Conservation (phyloP, 64 coral and sea anemone genomes). For the Montipora foliosa region DNA sequence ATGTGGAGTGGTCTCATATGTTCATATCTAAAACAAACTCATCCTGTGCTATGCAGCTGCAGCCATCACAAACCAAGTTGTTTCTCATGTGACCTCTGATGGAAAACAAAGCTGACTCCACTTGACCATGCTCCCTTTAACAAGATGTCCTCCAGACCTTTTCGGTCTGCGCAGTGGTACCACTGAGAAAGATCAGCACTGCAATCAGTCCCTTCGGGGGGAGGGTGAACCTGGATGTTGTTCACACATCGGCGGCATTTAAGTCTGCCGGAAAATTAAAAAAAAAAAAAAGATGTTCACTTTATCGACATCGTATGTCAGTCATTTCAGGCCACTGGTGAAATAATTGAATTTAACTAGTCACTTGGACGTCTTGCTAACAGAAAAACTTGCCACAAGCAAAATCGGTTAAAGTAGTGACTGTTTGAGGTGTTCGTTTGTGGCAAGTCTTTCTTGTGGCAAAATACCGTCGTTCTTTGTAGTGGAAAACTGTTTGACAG, state of each 20-base stretch:
- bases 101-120: slow-evolving; percentile 95
- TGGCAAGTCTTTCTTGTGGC: too few species aligned
- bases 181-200: slow-evolving; percentile 85
- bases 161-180: slow-evolving; percentile 88
- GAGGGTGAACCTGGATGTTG: slow-evolving; percentile 88
- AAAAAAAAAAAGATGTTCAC: neutral
- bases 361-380: too few species aligned
- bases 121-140: slow-evolving; percentile 90
- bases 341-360: too few species aligned
- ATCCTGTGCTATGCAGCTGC: neutral
- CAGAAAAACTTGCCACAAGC: too few species aligned
- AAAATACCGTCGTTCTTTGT: too few species aligned
- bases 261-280: slow-evolving; percentile 55
- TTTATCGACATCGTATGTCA: too few species aligned
- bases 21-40: too few species aligned
- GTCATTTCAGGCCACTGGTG: too few species aligned
- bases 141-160: slow-evolving; percentile 79
- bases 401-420: too few species aligned
- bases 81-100: slow-evolving; percentile 97
- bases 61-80: slow-evolving; percentile 75
- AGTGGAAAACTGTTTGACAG: too few species aligned
- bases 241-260: slow-evolving; percentile 97
- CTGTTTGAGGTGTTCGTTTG: too few species aligned
- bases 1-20: too few species aligned
- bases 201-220: slow-evolving; percentile 81